These are phyloP conservation scores for Leptodactylus fuscus DNA, from an alignment of 2,113 vertebrate genomes.

Conservation along the genomic window DNA sequence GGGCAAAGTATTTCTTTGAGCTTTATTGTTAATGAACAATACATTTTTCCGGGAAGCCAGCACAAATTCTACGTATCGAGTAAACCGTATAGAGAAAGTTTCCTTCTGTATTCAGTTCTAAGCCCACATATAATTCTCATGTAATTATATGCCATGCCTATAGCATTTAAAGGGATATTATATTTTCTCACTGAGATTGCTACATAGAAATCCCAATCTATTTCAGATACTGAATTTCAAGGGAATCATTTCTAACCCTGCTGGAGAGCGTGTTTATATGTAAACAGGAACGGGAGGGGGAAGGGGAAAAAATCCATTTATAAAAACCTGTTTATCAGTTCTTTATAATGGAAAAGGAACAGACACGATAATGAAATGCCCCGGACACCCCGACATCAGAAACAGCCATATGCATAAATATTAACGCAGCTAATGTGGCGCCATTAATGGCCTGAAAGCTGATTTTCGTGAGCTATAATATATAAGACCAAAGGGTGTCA, in stretches of 20 bases:
- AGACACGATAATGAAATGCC: conserved; percentile 42
- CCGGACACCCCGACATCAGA: conserved; percentile 36
- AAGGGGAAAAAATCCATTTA: not conserved
- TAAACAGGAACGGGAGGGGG: not conserved
- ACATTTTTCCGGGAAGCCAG: not conserved
- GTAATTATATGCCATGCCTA: conserved; percentile 15
- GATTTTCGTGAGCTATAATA: too few relatives aligned
- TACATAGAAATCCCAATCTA: not conserved
- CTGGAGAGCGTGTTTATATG: conserved; percentile 20
- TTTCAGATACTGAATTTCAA: conserved; percentile 21
- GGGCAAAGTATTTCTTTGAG: conserved; percentile 7
- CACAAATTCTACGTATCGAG: not conserved
- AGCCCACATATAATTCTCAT: conserved; percentile 2
- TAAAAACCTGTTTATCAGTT: conserved; percentile 33
- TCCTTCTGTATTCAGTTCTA: not conserved
- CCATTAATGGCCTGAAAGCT: conserved; percentile 37
- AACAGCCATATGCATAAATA: conserved; percentile 45
- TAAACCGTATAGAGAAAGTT: not conserved
- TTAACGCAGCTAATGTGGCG: conserved; percentile 40
- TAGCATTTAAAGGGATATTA: conserved; percentile 23
- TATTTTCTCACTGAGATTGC: conserved; percentile 1
- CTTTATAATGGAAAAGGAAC: conserved; percentile 45
- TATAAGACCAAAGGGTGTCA: conserved; percentile 25
- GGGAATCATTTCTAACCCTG: conserved; percentile 31
- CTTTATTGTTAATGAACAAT: conserved; percentile 32